A percentile compares a stretch with the other conserved stretches of the same genome.
Evolutionary conservation across 1,140 invertebrate species (phyloP).

Genomic region (Phocides pigmalion): DNA sequence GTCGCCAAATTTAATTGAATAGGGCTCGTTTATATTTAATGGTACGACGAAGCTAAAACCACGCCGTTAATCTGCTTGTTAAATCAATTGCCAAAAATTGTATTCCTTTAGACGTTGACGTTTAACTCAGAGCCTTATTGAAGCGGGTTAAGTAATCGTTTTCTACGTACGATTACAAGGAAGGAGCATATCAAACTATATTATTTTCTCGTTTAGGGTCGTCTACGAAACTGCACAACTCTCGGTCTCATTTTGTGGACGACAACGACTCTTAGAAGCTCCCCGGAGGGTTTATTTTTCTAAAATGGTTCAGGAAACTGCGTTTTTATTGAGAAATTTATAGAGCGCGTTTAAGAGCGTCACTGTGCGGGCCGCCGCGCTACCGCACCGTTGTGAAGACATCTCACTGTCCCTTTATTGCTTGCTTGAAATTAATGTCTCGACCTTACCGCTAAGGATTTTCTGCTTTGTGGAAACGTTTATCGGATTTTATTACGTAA

Average conservation of each 20-base stretch:
- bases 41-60: constrained; percentile 67
- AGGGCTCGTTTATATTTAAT: constrained; percentile 79
- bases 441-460: constrained; percentile 69
- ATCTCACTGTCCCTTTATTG: constrained; percentile 77
- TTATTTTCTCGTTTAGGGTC: constrained; percentile 67
- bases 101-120: constrained; percentile 47
- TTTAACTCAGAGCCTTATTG: constrained; percentile 46
- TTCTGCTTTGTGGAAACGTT: constrained; percentile 75
- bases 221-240: constrained; percentile 65
- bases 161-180: constrained; percentile 43
- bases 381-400: constrained; percentile 62
- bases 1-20: constrained; percentile 80
- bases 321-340: constrained; percentile 79
- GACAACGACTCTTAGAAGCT: constrained; percentile 48
- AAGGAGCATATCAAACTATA: constrained; percentile 76
- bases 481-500: constrained; percentile 77
- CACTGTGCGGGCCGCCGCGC: constrained; percentile 48
- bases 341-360: constrained; percentile 73
- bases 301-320: constrained; percentile 38
- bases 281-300: constrained; percentile 63
- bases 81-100: constrained; percentile 82
- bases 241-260: constrained; percentile 36
- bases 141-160: constrained; percentile 56
- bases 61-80: constrained; percentile 71
- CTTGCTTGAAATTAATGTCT: constrained; percentile 81